Conservation (phyloP, 2,113 vertebrate species). For the Salvelinus namaycush region DNA sequence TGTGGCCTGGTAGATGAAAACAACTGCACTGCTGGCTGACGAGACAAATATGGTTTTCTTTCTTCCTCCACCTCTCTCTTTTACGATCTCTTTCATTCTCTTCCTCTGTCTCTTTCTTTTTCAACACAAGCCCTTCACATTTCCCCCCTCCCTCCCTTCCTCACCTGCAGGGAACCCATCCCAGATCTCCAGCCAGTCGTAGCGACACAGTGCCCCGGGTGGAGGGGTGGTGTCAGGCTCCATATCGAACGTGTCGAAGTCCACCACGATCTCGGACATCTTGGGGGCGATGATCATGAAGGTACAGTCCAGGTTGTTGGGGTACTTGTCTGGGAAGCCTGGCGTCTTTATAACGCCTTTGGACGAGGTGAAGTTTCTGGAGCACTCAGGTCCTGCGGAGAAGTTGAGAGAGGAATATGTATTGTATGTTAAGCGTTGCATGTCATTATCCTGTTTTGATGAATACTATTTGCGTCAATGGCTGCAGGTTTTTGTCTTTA, state of each 20-base stretch:
- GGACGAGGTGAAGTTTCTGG: conserved; percentile 89
- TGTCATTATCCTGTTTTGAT: too few relatives aligned
- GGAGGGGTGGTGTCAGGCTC: conserved; percentile 90
- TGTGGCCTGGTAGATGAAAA: conserved; percentile 11
- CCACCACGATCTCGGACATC: conserved; percentile 94
- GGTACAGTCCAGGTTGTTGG: conserved; percentile 96
- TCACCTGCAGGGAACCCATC: conserved; percentile 96
- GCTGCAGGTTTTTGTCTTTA: too few relatives aligned
- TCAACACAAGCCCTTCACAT: not conserved
- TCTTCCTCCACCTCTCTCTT: not conserved
- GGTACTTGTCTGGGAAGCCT: conserved; percentile 95
- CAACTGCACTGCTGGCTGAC: too few relatives aligned
- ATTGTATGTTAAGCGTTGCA: too few relatives aligned
- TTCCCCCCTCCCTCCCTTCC: conserved; percentile 23
- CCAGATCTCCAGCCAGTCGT: conserved; percentile 96
- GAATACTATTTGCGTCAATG: too few relatives aligned
- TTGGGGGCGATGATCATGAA: conserved; percentile 98
- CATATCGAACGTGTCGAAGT: conserved; percentile 97
- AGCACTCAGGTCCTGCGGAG: conserved; percentile 89
- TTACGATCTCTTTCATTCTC: not conserved
- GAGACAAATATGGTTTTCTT: not conserved
- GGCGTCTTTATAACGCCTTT: conserved; percentile 93
- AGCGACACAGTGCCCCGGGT: conserved; percentile 88
- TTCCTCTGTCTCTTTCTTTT: not conserved
- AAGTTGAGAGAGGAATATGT: not conserved